Conservation (phyloP, 2,888 invertebrate genomes). For the Diaperis boleti region DNA sequence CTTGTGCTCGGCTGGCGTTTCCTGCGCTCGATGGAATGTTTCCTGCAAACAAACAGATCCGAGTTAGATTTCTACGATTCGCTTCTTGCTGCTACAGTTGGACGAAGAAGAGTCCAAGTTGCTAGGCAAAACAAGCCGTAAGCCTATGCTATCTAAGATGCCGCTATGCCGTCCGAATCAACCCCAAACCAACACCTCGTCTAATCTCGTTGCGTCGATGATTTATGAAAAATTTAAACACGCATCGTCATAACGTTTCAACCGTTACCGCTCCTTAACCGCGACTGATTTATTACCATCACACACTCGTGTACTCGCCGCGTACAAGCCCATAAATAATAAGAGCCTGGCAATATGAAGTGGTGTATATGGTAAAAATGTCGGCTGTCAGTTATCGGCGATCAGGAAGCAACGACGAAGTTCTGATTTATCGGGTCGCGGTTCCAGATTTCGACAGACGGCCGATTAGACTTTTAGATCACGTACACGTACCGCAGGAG, state of each 20-base stretch:
- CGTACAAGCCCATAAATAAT: slow-evolving; percentile 33
- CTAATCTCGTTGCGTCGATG: slow-evolving; percentile 30
- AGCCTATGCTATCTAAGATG: no score
- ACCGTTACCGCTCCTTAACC: slow-evolving; percentile 38
- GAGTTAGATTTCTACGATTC: slow-evolving; percentile 8
- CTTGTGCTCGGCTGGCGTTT: slow-evolving; percentile 64
- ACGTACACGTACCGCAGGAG: slow-evolving; percentile 26
- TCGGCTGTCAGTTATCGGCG: slow-evolving; percentile 23
- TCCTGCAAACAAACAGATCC: slow-evolving; percentile 60
- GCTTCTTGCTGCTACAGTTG: no score
- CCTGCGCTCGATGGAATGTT: slow-evolving; percentile 65
- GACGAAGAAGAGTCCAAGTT: no score
- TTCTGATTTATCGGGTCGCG: slow-evolving; percentile 31
- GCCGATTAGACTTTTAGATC: slow-evolving; percentile 18
- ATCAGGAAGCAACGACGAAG: slow-evolving; percentile 17
- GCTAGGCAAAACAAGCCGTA: no score
- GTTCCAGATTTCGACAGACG: slow-evolving; percentile 29
- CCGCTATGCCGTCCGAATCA: neutral
- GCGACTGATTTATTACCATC: slow-evolving; percentile 38
- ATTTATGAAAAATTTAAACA: slow-evolving; percentile 39
- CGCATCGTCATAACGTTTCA: slow-evolving; percentile 35
- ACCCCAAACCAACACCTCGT: neutral
- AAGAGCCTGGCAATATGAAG: slow-evolving; percentile 24
- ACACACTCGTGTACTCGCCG: slow-evolving; percentile 30
- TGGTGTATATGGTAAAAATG: slow-evolving; percentile 30